Percentiles rank a stretch among this genome's conserved stretches.
Conservation (phyloP, 2,797 vertebrate genomes). For the Thripadectes ignobilis region DNA sequence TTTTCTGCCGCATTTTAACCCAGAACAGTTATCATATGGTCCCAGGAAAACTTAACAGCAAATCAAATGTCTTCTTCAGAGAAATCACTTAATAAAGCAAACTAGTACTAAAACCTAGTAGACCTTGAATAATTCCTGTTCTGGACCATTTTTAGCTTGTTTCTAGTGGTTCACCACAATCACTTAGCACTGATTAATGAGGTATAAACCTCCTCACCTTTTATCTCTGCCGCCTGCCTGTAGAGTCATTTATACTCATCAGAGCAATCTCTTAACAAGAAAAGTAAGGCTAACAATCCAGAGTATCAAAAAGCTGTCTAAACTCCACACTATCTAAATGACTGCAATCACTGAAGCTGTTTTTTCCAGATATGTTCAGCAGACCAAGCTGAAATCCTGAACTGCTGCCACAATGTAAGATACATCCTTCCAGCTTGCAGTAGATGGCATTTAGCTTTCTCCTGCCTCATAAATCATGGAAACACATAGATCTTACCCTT, state of each 20-base stretch:
- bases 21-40: not conserved
- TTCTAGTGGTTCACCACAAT: not conserved
- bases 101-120: not conserved
- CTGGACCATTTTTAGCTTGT: not conserved
- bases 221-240: not conserved
- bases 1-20: not conserved
- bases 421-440: not conserved
- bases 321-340: not conserved
- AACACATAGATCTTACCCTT: not conserved
- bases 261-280: not conserved
- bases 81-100: not conserved
- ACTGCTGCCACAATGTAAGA: not conserved
- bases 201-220: not conserved
- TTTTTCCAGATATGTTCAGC: not conserved
- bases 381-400: not conserved
- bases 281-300: not conserved
- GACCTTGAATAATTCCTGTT: not conserved
- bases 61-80: not conserved
- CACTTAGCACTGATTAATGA: not conserved
- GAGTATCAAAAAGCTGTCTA: not conserved
- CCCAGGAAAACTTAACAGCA: not conserved
- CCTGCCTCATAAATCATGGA: not conserved
- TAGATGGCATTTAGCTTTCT: not conserved
- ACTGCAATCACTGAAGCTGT: not conserved
- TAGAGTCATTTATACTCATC: not conserved